Evolutionary conservation across 2,888 invertebrate genomes (phyloP), one percentile per base, ranked within the genome.

Genomic region (Torymus texanus): DNA sequence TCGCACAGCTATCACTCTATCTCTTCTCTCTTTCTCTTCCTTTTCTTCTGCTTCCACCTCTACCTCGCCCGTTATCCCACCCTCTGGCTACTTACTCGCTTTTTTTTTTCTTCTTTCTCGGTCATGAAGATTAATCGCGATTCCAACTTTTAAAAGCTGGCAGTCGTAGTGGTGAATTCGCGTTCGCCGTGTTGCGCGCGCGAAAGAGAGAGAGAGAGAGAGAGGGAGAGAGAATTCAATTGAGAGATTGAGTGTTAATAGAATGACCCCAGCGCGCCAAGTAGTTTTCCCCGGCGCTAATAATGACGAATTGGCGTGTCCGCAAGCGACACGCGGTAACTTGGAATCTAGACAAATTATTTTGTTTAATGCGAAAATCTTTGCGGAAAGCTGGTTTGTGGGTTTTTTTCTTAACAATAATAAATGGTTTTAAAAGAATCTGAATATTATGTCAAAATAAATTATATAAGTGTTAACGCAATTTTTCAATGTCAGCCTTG

Each of bases 201-300:
- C 18, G 58, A 10, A 18, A 0, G 18, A 2, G 21, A 21, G 58
- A 8, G 58, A 0, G 18, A 2, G 21, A 21, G 58, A 8, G 21
- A 21, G 21, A 21, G 21, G 2, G 21, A 21, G 58, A 2, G 18
- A 11, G 18, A 16, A 59, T 59, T 59, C 18, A 59, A 59, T 59
- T 59, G 58, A 59, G 58, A n/a, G 58, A 59, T 59, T 59, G 58
- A 16, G 18, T 16, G 16, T 59, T 59, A 59, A 59, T 59, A 59
- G 18, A 59, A 59, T n/a, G n/a, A 41, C 41, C 41, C 41, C 8
- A 10, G 16, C 16, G 14, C 14, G 11, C 16, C 16, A 59, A 11
- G 11, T 59, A 18, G 11, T 16, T n/a, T 59, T 16, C 11, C 16
- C n/a, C 16, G 16, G 2, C 18, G 2, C 16, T 16, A n/a, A 59